phyloP scores from a whole-genome alignment of 1,140 invertebrate species.

The Ptiloglossa arizonensis region DNA sequence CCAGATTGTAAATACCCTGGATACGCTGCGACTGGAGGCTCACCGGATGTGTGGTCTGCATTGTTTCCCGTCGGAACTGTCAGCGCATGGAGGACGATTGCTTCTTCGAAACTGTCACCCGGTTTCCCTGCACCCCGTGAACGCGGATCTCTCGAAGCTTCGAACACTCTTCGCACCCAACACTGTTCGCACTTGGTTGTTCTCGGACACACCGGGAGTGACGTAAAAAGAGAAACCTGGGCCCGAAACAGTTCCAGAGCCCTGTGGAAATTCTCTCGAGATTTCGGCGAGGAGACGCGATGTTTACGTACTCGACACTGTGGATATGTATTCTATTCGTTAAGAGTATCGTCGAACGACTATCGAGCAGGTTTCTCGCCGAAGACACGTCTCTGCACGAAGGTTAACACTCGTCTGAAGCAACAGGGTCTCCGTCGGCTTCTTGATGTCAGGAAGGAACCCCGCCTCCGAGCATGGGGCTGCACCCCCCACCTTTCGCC shows the following conservation, averaged over 20 bases:
- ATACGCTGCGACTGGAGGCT: constrained; percentile 46
- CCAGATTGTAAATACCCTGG: constrained; percentile 50
- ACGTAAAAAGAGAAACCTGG: background rate
- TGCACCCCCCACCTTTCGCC: background rate
- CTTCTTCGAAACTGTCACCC: background rate
- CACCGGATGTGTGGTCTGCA: constrained; percentile 61
- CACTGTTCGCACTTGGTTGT: background rate
- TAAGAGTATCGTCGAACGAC: background rate
- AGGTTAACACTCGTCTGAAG: constrained; percentile 20
- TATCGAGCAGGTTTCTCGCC: background rate
- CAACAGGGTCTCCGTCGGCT: background rate
- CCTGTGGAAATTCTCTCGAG: too few species aligned
- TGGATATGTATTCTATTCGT: too few species aligned
- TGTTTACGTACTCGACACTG: too few species aligned
- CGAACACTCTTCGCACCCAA: background rate
- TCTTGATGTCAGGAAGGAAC: constrained; percentile 33
- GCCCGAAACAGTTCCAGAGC: background rate
- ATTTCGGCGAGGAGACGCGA: too few species aligned
- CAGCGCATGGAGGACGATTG: background rate
- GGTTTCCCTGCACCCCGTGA: background rate
- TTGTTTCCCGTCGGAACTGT: constrained; percentile 7
- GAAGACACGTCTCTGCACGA: constrained; percentile 1
- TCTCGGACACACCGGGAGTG: background rate
- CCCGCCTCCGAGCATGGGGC: constrained; percentile 31
- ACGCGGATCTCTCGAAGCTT: background rate